phyloP scores from a whole-genome alignment of 1,140 invertebrate species.

The Drosophila oshimai region DNA sequence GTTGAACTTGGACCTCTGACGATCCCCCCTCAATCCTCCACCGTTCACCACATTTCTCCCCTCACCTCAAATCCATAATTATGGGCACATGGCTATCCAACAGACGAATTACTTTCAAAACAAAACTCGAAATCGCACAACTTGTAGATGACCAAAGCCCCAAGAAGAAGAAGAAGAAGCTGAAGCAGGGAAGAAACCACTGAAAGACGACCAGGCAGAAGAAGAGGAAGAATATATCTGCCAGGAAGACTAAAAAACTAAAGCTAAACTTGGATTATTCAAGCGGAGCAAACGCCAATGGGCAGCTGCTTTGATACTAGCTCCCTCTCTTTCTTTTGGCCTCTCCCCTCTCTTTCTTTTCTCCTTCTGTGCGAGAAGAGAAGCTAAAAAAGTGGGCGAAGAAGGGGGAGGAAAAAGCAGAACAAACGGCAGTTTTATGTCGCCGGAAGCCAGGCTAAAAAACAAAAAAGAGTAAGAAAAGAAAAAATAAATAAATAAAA shows the following conservation, averaged over 20 bases:
- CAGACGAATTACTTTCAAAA: constrained; percentile 78
- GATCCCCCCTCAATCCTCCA: neutral
- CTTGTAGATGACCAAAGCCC: constrained; percentile 51
- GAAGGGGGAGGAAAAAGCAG: constrained; percentile 11
- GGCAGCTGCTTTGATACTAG: constrained; percentile 52
- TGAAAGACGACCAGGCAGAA: constrained; percentile 28
- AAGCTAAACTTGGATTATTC: constrained; percentile 56
- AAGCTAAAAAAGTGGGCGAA: neutral
- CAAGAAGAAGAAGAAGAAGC: constrained; percentile 10
- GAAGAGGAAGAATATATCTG: constrained; percentile 28
- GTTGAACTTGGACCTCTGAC: constrained; percentile 77
- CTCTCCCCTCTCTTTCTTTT: neutral
- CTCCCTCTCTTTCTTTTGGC: neutral
- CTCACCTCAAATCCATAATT: constrained; percentile 55
- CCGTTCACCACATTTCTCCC: constrained; percentile 16
- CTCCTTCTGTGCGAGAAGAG: neutral
- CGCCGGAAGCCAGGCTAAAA: constrained; percentile 70
- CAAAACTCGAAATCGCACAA: constrained; percentile 62
- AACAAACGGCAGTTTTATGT: constrained; percentile 75
- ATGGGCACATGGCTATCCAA: constrained; percentile 49
- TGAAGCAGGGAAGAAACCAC: constrained; percentile 21
- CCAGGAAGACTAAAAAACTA: constrained; percentile 18
- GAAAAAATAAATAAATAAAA: constrained; percentile 56
- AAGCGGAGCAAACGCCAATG: constrained; percentile 72
- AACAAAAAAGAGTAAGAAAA: constrained; percentile 11